Conservation (phyloP, 2,797 vertebrate genomes). For the Intellagama lesueurii region DNA sequence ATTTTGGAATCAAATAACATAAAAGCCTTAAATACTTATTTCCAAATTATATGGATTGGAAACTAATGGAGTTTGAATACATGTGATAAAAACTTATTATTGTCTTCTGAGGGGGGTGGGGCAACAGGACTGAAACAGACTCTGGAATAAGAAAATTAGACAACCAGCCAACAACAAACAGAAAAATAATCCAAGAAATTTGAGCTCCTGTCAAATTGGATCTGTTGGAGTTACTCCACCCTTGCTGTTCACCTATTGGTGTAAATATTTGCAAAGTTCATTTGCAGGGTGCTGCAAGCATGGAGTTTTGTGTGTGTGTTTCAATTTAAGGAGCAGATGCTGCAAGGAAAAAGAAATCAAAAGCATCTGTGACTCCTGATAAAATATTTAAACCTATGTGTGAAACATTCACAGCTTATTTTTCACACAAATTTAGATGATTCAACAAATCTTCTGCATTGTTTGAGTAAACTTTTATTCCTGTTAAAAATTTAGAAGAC, state of each 20-base stretch:
- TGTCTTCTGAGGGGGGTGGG: neutral
- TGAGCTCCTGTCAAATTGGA: neutral
- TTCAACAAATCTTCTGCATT: constrained; percentile 43
- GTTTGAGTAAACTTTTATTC: constrained; percentile 46
- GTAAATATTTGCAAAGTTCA: constrained; percentile 15
- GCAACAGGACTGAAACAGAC: neutral
- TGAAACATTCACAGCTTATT: constrained; percentile 55
- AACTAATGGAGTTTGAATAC: neutral
- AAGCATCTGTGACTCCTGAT: constrained; percentile 46
- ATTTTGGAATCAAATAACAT: neutral
- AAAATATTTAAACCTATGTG: constrained; percentile 56
- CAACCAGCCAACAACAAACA: neutral
- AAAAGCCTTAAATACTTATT: neutral
- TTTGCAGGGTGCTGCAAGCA: constrained; percentile 30
- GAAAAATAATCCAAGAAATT: neutral
- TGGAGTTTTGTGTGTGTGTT: neutral
- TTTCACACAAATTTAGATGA: constrained; percentile 40
- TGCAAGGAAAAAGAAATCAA: constrained; percentile 44
- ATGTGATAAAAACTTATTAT: neutral
- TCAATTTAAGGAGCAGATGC: constrained; percentile 27
- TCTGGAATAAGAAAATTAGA: neutral
- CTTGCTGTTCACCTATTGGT: neutral
- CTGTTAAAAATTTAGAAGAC: constrained; percentile 71
- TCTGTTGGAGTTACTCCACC: neutral
- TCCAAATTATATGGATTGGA: neutral